phyloP scores from a whole-genome alignment of 2,797 vertebrate species.

The Antrozous pallidus region DNA sequence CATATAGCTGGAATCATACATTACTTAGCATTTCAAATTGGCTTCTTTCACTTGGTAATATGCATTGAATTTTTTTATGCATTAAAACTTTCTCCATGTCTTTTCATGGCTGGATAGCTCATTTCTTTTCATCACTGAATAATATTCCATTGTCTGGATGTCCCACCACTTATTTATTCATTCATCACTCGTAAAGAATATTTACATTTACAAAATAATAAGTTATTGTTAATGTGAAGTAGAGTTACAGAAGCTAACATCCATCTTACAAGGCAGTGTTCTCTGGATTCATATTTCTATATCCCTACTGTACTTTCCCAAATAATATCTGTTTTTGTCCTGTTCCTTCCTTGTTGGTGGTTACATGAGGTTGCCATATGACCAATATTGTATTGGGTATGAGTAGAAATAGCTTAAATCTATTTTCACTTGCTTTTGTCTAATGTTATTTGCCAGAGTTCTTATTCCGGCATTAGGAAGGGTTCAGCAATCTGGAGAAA shows the following conservation, averaged over 20 bases:
- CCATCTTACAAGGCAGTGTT: background rate
- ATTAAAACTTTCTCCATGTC: background rate
- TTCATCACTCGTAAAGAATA: background rate
- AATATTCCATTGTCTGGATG: background rate
- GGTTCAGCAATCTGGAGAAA: too few relatives aligned
- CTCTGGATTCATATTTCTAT: background rate
- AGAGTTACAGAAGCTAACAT: background rate
- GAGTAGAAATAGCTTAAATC: background rate
- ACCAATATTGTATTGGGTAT: background rate
- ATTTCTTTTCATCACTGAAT: background rate
- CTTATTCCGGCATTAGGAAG: too few relatives aligned
- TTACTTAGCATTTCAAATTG: background rate
- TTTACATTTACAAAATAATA: background rate
- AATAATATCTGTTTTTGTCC: background rate
- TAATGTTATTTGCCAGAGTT: background rate
- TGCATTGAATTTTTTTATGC: background rate
- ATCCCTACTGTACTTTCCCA: background rate
- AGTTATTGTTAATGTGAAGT: background rate
- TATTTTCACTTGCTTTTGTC: background rate
- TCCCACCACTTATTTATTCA: background rate
- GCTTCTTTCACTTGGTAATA: background rate
- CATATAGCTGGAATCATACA: background rate
- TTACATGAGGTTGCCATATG: background rate
- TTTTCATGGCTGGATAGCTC: background rate
- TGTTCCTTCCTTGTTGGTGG: background rate